phyloP scores from a whole-genome alignment of 2,113 vertebrate genomes.

The Megaceryle maxima region DNA sequence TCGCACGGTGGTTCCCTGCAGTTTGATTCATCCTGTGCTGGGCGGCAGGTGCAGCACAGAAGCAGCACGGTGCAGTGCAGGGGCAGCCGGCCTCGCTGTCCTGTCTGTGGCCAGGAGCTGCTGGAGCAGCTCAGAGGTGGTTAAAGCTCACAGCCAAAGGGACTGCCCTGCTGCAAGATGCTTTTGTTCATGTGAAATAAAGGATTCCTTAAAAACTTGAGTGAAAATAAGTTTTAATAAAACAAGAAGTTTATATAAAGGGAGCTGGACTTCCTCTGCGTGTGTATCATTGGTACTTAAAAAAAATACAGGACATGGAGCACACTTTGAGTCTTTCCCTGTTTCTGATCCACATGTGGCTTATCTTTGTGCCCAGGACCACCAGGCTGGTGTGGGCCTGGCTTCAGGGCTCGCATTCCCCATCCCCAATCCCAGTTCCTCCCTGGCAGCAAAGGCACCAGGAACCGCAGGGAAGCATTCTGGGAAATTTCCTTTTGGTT shows the following conservation, averaged over 20 bases:
- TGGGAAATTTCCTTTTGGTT: not conserved
- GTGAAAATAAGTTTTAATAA: slow-evolving; percentile 51
- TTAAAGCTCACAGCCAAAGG: not conserved
- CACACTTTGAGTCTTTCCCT: not conserved
- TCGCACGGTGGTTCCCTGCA: not conserved
- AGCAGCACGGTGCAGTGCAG: not conserved
- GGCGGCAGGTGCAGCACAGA: fast-evolving
- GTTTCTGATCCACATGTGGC: fast-evolving
- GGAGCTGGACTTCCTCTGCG: not conserved
- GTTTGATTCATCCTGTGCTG: not conserved
- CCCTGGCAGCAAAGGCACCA: not conserved
- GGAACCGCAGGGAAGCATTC: not conserved
- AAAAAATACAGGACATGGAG: not conserved
- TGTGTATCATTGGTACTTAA: not conserved
- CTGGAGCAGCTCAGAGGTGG: not conserved
- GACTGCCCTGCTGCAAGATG: not conserved
- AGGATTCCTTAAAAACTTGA: not conserved
- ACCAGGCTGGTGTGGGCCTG: fast-evolving
- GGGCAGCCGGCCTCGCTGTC: fast-evolving
- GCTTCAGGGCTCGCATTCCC: not conserved
- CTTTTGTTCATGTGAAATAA: not conserved
- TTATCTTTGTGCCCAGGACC: not conserved
- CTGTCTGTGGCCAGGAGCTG: fast-evolving
- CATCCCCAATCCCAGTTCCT: not conserved
- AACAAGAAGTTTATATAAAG: slow-evolving; percentile 12